A percentile compares a stretch with the other conserved stretches of the same genome.
Conservation (phyloP, 2,888 invertebrate genomes). For the Himalopsyche kuldschensis region DNA sequence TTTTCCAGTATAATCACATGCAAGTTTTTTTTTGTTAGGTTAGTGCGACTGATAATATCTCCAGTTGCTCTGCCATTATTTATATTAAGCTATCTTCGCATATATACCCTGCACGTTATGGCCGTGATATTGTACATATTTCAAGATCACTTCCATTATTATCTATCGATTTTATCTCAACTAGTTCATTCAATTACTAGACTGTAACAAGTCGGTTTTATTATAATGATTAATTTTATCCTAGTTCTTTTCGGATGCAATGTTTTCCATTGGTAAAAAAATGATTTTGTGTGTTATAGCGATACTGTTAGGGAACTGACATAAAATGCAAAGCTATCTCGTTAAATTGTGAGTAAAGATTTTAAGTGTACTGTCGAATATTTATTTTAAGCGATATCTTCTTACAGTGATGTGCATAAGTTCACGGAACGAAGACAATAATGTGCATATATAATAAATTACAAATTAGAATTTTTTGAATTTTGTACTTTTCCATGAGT, state of each 20-base stretch:
- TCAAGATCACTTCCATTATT: neutral
- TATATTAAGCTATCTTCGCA: too few species aligned
- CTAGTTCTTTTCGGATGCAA: neutral
- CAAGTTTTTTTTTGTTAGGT: too few species aligned
- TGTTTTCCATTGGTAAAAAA: neutral
- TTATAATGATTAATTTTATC: constrained; percentile 11
- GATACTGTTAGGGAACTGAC: neutral
- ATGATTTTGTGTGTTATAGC: neutral
- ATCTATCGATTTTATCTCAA: neutral
- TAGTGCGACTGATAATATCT: too few species aligned
- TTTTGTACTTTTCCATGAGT: too few species aligned
- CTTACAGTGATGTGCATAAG: too few species aligned
- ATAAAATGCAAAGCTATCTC: neutral
- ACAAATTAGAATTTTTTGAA: too few species aligned
- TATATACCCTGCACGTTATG: neutral
- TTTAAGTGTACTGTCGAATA: neutral
- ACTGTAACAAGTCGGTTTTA: neutral
- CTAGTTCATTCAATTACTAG: neutral
- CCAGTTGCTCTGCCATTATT: too few species aligned
- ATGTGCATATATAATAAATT: too few species aligned
- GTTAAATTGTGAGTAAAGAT: too few species aligned
- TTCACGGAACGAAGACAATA: too few species aligned
- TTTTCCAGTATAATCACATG: too few species aligned
- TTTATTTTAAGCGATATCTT: too few species aligned
- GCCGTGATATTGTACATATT: neutral